These are phyloP conservation scores for Harpegnathos saltator DNA, from an alignment of 1,140 invertebrate genomes.

Conservation along the genomic window DNA sequence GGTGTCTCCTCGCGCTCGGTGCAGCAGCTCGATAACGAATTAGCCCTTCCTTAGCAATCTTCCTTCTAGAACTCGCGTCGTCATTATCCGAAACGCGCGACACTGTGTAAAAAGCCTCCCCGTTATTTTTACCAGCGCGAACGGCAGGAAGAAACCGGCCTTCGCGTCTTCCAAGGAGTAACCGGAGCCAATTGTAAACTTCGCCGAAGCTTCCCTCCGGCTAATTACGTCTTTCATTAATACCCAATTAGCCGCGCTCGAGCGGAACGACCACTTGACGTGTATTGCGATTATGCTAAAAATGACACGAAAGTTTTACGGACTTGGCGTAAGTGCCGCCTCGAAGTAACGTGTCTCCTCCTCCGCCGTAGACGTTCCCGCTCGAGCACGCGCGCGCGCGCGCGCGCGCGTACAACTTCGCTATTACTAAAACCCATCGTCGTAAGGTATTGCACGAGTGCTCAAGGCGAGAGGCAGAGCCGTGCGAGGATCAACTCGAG, in stretches of 20 bases:
- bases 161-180: constrained; percentile 22
- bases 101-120: background rate
- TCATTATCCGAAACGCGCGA: background rate
- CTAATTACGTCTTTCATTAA: constrained; percentile 55
- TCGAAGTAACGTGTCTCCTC: constrained; percentile 41
- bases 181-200: constrained; percentile 48
- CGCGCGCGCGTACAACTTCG: constrained; percentile 21
- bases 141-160: background rate
- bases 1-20: background rate
- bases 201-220: constrained; percentile 8
- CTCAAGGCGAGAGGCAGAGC: background rate
- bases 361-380: background rate
- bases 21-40: background rate
- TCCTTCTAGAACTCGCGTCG: constrained; percentile 2
- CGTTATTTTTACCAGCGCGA: constrained; percentile 10
- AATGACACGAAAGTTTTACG: constrained; percentile 54
- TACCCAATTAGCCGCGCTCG: constrained; percentile 42
- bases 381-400: too few species aligned
- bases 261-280: constrained; percentile 13
- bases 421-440: constrained; percentile 28
- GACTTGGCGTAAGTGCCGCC: constrained; percentile 17
- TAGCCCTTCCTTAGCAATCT: background rate
- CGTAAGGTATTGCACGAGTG: constrained; percentile 16
- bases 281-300: constrained; percentile 53
- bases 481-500: constrained; percentile 29